These are phyloP conservation scores for Brachionus rotundiformis DNA, from an alignment of 1,140 invertebrate species.

Conservation along the genomic window DNA sequence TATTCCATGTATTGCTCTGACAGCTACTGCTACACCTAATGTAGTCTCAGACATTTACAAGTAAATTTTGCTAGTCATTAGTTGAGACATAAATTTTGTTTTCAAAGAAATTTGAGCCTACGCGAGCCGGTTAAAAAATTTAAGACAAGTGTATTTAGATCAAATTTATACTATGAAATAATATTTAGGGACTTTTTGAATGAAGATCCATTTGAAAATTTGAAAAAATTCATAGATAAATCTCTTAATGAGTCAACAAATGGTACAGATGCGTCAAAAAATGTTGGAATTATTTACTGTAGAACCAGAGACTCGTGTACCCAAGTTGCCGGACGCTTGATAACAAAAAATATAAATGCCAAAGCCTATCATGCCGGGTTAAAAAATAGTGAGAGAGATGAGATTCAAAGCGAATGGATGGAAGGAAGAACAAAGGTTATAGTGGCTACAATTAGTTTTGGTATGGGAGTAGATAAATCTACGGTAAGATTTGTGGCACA, in stretches of 20 bases:
- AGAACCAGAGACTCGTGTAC: constrained; percentile 71
- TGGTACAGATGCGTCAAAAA: constrained; percentile 55
- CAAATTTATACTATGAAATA: constrained; percentile 74
- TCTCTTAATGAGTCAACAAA: constrained; percentile 61
- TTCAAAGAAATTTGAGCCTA: constrained; percentile 67
- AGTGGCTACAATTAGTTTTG: constrained; percentile 72
- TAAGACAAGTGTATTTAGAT: constrained; percentile 70
- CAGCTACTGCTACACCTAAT: constrained; percentile 76
- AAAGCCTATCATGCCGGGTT: constrained; percentile 71
- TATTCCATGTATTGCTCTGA: constrained; percentile 71
- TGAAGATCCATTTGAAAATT: constrained; percentile 75
- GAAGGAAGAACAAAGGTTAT: constrained; percentile 63
- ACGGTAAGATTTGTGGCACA: constrained; percentile 66
- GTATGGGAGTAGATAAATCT: constrained; percentile 75
- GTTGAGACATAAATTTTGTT: too few relatives aligned
- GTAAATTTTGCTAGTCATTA: too few relatives aligned
- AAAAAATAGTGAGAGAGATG: constrained; percentile 58
- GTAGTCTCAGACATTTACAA: constrained; percentile 49
- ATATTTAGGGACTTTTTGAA: constrained; percentile 75
- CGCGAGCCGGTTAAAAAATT: constrained; percentile 67
- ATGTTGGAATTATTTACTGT: constrained; percentile 75
- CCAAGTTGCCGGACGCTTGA: constrained; percentile 68
- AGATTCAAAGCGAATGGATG: constrained; percentile 50
- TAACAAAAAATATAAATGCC: constrained; percentile 66
- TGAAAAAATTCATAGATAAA: constrained; percentile 71